Evolutionary conservation across 35 echinoderm and acorn worm genomes (phyloP), one percentile per base, ranked within the genome.

Genomic region (Ptychodera flava): DNA sequence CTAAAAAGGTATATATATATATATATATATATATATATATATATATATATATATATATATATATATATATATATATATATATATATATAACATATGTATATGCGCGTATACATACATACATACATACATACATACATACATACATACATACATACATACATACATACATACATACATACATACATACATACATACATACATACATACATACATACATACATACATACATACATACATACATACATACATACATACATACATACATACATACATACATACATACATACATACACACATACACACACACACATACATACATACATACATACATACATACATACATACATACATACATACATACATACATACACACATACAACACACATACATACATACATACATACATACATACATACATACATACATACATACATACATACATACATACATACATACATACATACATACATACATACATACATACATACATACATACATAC

Each of bases 201-300:
- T 64, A 64, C 45, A 64, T 64, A 64, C 45, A 64, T 64, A 64
- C 45, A 64, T 64, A 64, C 45, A 64, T 64, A 64, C 45, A 64
- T 64, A 64, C 45, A 64, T 64, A 64, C 45, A 64, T 64, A 64
- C 45, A 64, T 64, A 22, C 45, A 64, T 64, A 64, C 45, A 64
- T 64, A 64, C 45, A 64, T 64, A 64, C 45, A 64, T 64, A 64
- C 45, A 64, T 64, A 64, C 45, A 64, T 64, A 64, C 45, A 64
- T 64, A 64, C 45, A 64, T 64, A 22, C 45, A 64, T 22, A 64
- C 45, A 64, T 22, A 64, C 22, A 64, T 22, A 64, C 22, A 64
- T 22, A 64, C 22, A 64, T 22, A 64, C 22, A 64, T 22, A 64
- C 22, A 64, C 45, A 64, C 22, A 64, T 22, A 64, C 22, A 64